These are phyloP conservation scores for Pseudotriccus pelzelni DNA, from an alignment of 2,797 vertebrate species.

Conservation along the genomic window DNA sequence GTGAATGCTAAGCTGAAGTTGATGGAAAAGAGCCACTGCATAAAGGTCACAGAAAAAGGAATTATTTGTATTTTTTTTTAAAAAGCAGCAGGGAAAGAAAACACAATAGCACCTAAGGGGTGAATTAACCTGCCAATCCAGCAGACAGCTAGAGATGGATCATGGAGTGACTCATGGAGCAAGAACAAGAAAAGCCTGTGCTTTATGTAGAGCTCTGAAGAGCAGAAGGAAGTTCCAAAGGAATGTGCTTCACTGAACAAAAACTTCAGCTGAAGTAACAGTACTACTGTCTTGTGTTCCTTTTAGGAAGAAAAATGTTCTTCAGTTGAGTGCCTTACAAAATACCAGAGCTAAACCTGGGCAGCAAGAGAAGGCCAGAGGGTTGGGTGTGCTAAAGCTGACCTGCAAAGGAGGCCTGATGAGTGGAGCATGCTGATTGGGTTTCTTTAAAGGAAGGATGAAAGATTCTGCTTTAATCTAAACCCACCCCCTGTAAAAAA, in stretches of 20 bases:
- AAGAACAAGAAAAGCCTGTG: not conserved
- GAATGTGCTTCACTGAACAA: not conserved
- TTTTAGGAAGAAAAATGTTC: not conserved
- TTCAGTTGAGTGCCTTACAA: not conserved
- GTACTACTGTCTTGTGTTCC: not conserved
- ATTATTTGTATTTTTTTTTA: not conserved
- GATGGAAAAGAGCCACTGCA: not conserved
- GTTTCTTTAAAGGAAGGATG: not conserved
- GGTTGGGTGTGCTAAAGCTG: not conserved
- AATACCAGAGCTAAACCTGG: not conserved
- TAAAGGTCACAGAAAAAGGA: not conserved
- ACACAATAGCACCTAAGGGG: not conserved
- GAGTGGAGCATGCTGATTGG: not conserved
- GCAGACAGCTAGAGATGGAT: not conserved
- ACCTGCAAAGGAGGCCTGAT: not conserved
- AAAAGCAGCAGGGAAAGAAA: not conserved
- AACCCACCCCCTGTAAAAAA: not conserved
- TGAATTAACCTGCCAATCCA: not conserved
- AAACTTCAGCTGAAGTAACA: not conserved
- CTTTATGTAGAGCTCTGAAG: not conserved
- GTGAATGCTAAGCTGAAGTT: not conserved
- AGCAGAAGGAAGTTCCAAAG: not conserved
- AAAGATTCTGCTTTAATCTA: not conserved
- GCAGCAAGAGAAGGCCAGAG: not conserved
- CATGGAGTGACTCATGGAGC: not conserved